Conservation (phyloP, 2,113 vertebrate genomes). For the Callospermophilus lateralis region DNA sequence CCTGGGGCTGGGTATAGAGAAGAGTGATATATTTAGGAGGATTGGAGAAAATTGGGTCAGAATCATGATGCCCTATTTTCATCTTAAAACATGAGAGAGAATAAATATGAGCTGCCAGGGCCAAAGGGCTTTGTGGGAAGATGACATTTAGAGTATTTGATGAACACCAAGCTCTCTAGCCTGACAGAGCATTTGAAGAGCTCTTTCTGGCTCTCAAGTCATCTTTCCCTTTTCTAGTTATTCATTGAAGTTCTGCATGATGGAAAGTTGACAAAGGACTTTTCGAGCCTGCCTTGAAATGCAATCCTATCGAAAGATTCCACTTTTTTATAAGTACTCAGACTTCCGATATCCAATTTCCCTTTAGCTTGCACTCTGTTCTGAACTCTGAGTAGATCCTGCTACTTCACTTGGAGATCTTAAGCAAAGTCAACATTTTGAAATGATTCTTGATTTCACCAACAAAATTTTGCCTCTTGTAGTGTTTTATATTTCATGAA, state of each 20-base stretch:
- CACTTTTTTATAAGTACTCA: background rate
- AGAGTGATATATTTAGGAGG: background rate
- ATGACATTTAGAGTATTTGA: background rate
- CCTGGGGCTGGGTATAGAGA: background rate
- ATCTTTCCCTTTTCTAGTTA: constrained; percentile 60
- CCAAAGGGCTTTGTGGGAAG: background rate
- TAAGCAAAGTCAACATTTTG: background rate
- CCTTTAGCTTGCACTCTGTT: background rate
- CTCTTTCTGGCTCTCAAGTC: background rate
- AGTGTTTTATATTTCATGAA: background rate
- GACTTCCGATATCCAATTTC: background rate
- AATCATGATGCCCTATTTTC: background rate
- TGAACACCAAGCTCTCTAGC: background rate
- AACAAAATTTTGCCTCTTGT: background rate
- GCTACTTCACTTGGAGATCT: background rate
- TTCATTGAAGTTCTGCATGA: constrained; percentile 4
- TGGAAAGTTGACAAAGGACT: background rate
- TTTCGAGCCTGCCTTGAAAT: constrained; percentile 38
- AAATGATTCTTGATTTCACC: background rate
- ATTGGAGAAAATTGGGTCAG: background rate
- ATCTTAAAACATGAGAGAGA: background rate
- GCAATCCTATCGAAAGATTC: background rate
- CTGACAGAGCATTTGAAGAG: background rate
- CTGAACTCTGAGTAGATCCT: background rate
- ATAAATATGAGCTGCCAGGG: background rate